Evolutionary conservation across 2,113 vertebrate species (phyloP), one percentile per base, ranked within the genome.

Genomic region (Hassar affinis): DNA sequence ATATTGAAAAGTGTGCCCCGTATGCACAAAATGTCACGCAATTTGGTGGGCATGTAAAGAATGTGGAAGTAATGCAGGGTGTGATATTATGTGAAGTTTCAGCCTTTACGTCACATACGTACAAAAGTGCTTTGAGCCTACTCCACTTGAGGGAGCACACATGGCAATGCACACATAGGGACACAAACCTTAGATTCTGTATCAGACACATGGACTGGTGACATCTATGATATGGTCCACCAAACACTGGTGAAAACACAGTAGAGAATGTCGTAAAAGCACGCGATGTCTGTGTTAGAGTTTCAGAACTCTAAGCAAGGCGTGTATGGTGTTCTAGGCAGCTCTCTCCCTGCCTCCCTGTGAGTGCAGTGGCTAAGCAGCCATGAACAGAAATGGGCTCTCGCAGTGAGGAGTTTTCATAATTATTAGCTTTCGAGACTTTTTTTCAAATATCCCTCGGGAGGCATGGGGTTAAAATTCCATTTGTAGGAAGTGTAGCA

Each of bases 401-500:
- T 90, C 88, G 78, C 85, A 86, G 86, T 86, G 90, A 93, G 91
- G 88, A 89, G 86, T 85, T 87, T 89, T 91, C 88, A 92, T 93
- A 93, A 95, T 94, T 93, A 93, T 94, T 94, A 87, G 80, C 92
- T 93, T 93, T 92, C 91, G 92, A 93, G 87, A 90, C 89, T 91
- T 92, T 94, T n/a, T 92, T 89, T 92, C 91, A 94, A 93, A 94
- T 91, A 93, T 91, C 88, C 91, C 90, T 89, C 89, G 88, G 93
- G 92, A 94, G 90, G 87, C 81, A 62, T 78, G 86, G 92, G 92
- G 93, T 92, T 93, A 92, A 94, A 93, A 94, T 93, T 94, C 93
- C 91, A 94, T 95, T 95, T 93, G 94, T 89, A 91, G 92, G 89
- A 94, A 94, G 92, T 92, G 92, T 94, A 94, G 89, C 93, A 93